Percentiles rank a stretch among this genome's conserved stretches.
Conservation (phyloP, 2,113 vertebrate species). For the Myiopsitta monachus region DNA sequence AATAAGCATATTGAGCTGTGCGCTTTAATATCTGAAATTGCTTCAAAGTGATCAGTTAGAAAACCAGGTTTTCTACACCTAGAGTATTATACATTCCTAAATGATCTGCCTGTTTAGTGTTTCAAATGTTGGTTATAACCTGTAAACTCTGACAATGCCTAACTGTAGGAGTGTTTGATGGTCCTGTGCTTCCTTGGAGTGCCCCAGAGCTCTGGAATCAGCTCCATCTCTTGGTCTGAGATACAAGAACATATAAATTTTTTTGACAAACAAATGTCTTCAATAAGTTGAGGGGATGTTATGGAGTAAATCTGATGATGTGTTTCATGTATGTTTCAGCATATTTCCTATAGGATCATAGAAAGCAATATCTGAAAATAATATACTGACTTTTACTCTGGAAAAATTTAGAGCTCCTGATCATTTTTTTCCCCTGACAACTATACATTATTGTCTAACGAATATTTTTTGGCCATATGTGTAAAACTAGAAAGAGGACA, state of each 20-base stretch:
- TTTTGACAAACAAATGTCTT: neutral
- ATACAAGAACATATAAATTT: neutral
- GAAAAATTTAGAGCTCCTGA: neutral
- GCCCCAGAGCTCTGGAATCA: neutral
- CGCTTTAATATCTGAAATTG: neutral
- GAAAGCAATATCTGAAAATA: neutral
- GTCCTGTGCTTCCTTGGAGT: neutral
- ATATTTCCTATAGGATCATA: neutral
- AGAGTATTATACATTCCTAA: neutral
- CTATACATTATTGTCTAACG: neutral
- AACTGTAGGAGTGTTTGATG: too few relatives aligned
- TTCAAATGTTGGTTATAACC: neutral
- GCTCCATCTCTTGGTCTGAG: neutral
- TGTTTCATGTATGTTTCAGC: neutral
- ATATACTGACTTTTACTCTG: neutral
- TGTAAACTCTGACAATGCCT: neutral
- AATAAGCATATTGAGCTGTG: neutral
- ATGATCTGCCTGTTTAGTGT: neutral
- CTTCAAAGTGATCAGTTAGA: neutral
- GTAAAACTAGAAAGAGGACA: neutral
- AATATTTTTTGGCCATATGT: neutral
- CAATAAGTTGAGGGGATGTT: neutral
- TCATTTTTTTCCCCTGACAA: neutral
- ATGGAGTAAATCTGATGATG: neutral
- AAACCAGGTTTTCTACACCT: neutral